Evolutionary conservation across 1,140 invertebrate species (phyloP).

Genomic region (Magallana ariakensis): DNA sequence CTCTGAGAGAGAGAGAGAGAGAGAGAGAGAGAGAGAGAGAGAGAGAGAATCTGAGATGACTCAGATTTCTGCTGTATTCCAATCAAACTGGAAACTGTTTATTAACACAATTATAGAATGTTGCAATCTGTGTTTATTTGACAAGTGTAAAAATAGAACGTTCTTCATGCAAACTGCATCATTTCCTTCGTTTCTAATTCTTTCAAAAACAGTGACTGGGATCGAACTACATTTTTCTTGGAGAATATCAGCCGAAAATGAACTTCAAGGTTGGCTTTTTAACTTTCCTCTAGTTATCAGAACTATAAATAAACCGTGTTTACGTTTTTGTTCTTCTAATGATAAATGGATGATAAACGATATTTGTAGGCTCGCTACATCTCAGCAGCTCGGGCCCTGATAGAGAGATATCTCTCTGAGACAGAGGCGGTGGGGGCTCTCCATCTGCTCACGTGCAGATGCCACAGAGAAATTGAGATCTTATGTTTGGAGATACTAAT

Average conservation of each 20-base stretch:
- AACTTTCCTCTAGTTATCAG: slow-evolving; percentile 15
- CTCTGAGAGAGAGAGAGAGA: too few species aligned
- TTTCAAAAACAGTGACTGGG: not conserved
- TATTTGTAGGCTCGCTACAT: not conserved
- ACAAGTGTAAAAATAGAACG: slow-evolving; percentile 2
- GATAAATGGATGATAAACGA: slow-evolving; percentile 37
- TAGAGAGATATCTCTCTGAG: not conserved
- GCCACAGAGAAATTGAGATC: too few species aligned
- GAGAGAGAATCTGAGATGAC: too few species aligned
- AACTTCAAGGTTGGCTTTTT: slow-evolving; percentile 14
- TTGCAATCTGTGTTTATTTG: not conserved
- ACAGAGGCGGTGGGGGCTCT: not conserved
- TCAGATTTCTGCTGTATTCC: too few species aligned
- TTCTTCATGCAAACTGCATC: not conserved
- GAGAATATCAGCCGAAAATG: not conserved
- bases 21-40: too few species aligned
- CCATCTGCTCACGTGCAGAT: too few species aligned
- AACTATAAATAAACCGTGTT: slow-evolving; percentile 23
- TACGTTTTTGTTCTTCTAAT: slow-evolving; percentile 14
- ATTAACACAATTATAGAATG: not conserved
- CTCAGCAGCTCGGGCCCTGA: not conserved
- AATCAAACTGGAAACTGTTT: not conserved
- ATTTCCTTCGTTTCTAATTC: not conserved
- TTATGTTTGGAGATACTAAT: too few species aligned
- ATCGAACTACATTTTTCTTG: not conserved